Evolutionary conservation across 2,888 invertebrate genomes (phyloP), one percentile per base, ranked within the genome.

Genomic region (Crematogaster levior): DNA sequence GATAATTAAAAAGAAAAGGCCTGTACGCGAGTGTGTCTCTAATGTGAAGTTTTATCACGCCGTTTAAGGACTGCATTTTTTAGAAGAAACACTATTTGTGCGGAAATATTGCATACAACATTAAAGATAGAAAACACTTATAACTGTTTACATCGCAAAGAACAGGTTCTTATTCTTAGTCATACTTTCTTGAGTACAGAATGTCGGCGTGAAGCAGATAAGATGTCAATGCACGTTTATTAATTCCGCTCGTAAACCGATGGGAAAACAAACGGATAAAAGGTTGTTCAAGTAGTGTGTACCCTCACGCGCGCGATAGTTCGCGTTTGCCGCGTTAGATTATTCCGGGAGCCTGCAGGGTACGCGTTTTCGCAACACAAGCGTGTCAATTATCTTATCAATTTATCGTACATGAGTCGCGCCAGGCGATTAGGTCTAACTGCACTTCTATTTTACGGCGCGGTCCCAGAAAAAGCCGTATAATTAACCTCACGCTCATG

Each of bases 361-460:
- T 21, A 72, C 79, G 60, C 61, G 81, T 79, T 88, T 88, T 88
- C 86, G 85, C 82, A 88, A 88, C n/a, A 88, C n/a, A 60, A 79
- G 51, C 88, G 73, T 88, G 88, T 88, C 88, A 88, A 88, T 88
- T 77, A 85, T 88, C 88, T 80, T 86, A 88, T 88, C 88, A 80
- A 83, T 88, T 88, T 84, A 88, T 84, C 81, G 83, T 85, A 81
- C 83, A 83, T 80, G 82, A 80, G 30, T 61, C 43, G 34, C 34
- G 24, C 3, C 43, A 15, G 24, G 10, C 21, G 77, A 77, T 70
- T 56, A 70, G 34, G 9, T 15, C 9, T 37, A 27, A 46, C 34
- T 21, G 18, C 53, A 77, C 15, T 30, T 37, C 15, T 18, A 18
- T 10, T 40, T 43, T 27, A 12, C 40, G 34, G 10, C 21, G 30